A percentile compares a stretch with the other conserved stretches of the same genome.
Conservation (phyloP, 2,888 invertebrate genomes). For the Idaea aversata region DNA sequence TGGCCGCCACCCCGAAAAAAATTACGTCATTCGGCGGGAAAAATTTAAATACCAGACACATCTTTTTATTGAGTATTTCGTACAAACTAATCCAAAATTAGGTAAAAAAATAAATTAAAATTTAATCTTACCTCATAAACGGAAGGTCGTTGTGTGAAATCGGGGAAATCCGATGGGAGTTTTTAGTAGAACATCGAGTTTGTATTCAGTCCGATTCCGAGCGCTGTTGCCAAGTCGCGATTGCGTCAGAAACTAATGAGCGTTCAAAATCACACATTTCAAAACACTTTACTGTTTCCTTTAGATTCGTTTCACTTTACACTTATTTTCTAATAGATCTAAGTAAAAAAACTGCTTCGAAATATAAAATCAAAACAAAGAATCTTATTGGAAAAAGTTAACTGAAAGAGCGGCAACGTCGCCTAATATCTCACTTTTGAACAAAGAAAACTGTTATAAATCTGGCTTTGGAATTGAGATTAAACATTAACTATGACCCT, state of each 20-base stretch:
- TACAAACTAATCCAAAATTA: not conserved
- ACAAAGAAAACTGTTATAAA: conserved; percentile 50
- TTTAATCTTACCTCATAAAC: conserved; percentile 67
- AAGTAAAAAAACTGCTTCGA: conserved; percentile 15
- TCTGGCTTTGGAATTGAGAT: conserved; percentile 12
- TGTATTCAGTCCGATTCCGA: conserved; percentile 60
- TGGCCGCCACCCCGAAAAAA: conserved; percentile 46
- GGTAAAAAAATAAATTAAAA: conserved; percentile 6
- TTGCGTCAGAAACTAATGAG: conserved; percentile 74
- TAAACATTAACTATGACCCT: not conserved
- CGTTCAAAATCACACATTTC: conserved; percentile 72
- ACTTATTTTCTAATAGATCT: conserved; percentile 28
- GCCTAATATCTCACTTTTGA: conserved; percentile 46
- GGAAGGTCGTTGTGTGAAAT: conserved; percentile 40
- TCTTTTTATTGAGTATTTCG: conserved; percentile 26
- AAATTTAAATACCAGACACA: conserved; percentile 53
- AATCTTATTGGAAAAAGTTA: conserved; percentile 37
- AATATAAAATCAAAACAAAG: conserved; percentile 15
- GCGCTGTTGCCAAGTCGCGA: conserved; percentile 76
- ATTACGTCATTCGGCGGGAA: conserved; percentile 77
- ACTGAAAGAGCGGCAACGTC: conserved; percentile 68
- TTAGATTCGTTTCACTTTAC: conserved; percentile 32
- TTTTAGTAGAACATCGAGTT: conserved; percentile 59
- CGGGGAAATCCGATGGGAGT: conserved; percentile 45
- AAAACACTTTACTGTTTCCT: conserved; percentile 64